Evolutionary conservation across 1,140 invertebrate genomes (phyloP), one percentile per base, ranked within the genome.

Genomic region (Laodelphax striatellus): DNA sequence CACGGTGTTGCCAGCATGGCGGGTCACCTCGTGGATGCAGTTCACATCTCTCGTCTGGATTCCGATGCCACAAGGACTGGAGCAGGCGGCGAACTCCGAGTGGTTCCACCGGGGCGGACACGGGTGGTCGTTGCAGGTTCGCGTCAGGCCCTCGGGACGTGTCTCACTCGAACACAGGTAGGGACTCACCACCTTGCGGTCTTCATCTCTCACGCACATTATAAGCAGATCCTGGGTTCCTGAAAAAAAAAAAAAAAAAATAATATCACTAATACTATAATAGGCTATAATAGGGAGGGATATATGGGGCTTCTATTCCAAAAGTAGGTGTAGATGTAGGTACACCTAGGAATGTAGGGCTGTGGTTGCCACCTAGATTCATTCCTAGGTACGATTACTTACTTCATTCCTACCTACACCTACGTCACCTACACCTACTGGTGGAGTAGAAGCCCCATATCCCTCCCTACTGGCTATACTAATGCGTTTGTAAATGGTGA

Each of bases 1-100:
- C 16, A 95, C 83, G 0, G 89, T 90, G 71, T 92, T 95, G 34
- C 86, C 84, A 17, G 85, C 83, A 22, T 88, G 88, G 17, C 88
- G 78, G 0, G 88, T 91, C 9, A 93, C 87, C 75, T 95, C 92
- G 69, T 97, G 94, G 67, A 97, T 91, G 74, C 96, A 98, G 61
- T 83, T 88, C 52, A 92, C 88, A 69, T 92, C 88, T 57, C 90
- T 75, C 0, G 86, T 89, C 74, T 90, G 88, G 63, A 92, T 88
- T 0, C 96, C 95, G 43, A 94, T 88, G 43, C 94, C 68, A 34
- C 67, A 68, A 31, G 58, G 62, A n/a, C 68, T 66, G 14, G 66
- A 67, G 53, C 84, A 86, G 21, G 83, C 78, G 10, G 83, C 85
- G 72, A 89, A 91, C 46, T 90, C 87, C 17, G 86, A 87, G 65